These are phyloP conservation scores for Anguilla pacifica DNA, from an alignment of 2,797 vertebrate species.

Conservation along the genomic window DNA sequence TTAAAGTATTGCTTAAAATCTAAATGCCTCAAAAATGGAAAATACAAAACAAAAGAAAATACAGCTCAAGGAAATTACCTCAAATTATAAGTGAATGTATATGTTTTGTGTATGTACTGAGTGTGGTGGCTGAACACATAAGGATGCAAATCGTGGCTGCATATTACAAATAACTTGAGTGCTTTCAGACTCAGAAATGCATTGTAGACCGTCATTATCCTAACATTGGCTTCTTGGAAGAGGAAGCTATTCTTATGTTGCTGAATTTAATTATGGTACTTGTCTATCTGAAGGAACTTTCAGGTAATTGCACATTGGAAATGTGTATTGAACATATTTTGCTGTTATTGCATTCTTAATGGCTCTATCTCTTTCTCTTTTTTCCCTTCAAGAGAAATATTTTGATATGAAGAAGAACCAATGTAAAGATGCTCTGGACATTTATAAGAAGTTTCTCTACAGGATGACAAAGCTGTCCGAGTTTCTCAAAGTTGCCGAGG, in stretches of 20 bases:
- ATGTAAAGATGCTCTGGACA: constrained; percentile 94
- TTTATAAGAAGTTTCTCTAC: constrained; percentile 94
- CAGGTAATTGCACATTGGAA: constrained; percentile 22
- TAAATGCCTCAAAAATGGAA: background rate
- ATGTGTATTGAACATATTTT: background rate
- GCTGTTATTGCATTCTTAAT: background rate
- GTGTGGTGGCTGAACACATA: background rate
- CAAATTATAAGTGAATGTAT: background rate
- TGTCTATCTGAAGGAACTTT: constrained; percentile 9
- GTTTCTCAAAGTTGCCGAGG: constrained; percentile 96
- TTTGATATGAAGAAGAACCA: constrained; percentile 98
- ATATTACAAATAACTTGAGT: constrained; percentile 5
- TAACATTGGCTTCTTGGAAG: background rate
- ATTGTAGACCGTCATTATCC: background rate
- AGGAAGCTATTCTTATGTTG: background rate
- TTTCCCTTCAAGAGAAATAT: constrained; percentile 84
- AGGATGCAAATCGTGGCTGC: background rate
- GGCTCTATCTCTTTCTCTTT: constrained; percentile 43
- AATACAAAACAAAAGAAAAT: background rate
- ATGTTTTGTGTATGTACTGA: background rate
- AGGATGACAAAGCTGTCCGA: constrained; percentile 90
- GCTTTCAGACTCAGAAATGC: constrained; percentile 3
- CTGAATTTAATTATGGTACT: constrained; percentile 11
- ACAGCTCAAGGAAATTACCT: background rate
- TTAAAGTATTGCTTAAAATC: background rate